Base-by-base conservation (phyloP, 2,113 vertebrate species). In the Rhegmatorhina hoffmannsi region DNA sequence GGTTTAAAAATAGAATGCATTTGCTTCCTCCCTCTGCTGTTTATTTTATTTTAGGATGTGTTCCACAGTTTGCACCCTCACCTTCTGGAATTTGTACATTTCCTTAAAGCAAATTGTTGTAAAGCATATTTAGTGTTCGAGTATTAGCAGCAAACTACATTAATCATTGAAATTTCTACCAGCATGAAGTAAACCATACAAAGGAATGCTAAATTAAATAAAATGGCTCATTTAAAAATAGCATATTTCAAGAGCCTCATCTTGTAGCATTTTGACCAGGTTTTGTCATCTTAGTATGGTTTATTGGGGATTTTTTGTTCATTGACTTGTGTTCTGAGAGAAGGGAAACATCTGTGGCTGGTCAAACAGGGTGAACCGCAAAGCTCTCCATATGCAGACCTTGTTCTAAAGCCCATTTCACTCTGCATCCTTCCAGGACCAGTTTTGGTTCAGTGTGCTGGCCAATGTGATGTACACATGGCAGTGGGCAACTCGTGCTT, bases 61-160 rank as follows among this genome's bases (percentile, higher is more conserved):
- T 76, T 96, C 90, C 38, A 87, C 58, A 76, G 59, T 85, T 88
- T 95, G 63, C 85, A 93, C 55, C 59, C 81, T 95, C 72, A 94
- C 74, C 66, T 95, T 90, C 93, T 95, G 93, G 93, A 95, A 92
- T 68, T 76, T 92, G 87, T 69, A 29, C 38, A 40, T 95, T 33
- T 87, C 82, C 95, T 76, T 87, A 89, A 94, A 78, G 28, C 4
- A 86, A 87, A 83, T 62, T 83, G 43, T 69, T 62, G 20, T 90
- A 62, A 34, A 87, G 47, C 63, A 63, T 76, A 77, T 83, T 88
- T 86, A 87, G 38, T 67, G 67, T 76, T 81, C 8, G 3, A 69
- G 50, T 74, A 80, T 87, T 94, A 86, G 77, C 87, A 59, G 11
- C 12, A 82, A 87, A 20, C 50, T 92, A 36, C 77, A 59, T 83